These are phyloP conservation scores for Drosophila gaucha DNA, from an alignment of 2,888 invertebrate genomes.

Conservation along the genomic window DNA sequence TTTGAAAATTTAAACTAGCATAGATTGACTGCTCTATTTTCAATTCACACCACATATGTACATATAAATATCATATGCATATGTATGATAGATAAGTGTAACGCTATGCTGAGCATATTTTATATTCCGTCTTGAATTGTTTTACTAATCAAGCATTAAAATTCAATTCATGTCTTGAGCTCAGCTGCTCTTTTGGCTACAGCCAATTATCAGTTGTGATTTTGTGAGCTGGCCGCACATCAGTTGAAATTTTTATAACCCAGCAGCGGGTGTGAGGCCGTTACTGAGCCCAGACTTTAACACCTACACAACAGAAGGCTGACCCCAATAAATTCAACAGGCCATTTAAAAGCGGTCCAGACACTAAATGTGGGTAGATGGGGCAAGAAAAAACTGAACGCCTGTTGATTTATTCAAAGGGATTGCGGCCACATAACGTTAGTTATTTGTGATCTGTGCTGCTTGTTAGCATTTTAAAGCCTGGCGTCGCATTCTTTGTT, in stretches of 20 bases:
- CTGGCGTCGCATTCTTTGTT: constrained; percentile 24
- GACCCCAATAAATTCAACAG: constrained; percentile 68
- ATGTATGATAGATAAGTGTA: neutral
- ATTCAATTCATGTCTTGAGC: constrained; percentile 53
- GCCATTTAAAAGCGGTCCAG: constrained; percentile 34
- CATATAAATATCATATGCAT: neutral
- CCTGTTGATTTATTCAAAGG: constrained; percentile 76
- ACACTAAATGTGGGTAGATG: constrained; percentile 2
- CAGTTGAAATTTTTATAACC: constrained; percentile 42
- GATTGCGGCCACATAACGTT: constrained; percentile 53
- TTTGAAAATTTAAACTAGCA: too few relatives aligned
- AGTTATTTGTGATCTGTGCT: constrained; percentile 48
- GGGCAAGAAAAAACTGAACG: constrained; percentile 24
- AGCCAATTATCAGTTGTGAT: constrained; percentile 72
- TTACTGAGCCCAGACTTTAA: constrained; percentile 17
- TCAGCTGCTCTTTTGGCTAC: constrained; percentile 52
- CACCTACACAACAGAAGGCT: constrained; percentile 39
- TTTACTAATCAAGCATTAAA: constrained; percentile 59
- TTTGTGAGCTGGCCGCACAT: constrained; percentile 33
- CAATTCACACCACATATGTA: neutral
- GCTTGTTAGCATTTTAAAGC: constrained; percentile 59
- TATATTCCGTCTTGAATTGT: neutral
- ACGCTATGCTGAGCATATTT: neutral
- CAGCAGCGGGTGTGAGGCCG: constrained; percentile 8
- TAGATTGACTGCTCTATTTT: neutral